Percentiles rank a stretch among this genome's conserved stretches.
phyloP scores from a whole-genome alignment of 2,113 vertebrate genomes.

The Malurus elegans region DNA sequence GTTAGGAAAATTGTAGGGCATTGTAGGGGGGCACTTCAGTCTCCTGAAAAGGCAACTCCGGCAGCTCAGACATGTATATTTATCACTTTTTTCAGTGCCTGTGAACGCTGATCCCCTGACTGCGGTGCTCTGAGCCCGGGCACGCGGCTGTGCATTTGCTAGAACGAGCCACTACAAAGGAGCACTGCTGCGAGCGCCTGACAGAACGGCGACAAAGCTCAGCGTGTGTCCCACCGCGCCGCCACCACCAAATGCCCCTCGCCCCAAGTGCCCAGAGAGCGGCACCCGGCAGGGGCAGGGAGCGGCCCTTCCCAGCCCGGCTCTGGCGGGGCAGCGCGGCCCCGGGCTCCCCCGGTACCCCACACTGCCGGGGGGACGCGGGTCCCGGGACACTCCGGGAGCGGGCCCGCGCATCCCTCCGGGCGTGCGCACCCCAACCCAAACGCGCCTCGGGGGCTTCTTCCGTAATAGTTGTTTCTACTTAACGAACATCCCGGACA shows the following conservation, averaged over 20 bases:
- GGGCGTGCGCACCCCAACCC: too few species aligned
- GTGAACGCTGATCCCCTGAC: not conserved
- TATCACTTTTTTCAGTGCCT: not conserved
- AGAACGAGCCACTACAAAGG: not conserved
- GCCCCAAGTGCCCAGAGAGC: fast-evolving
- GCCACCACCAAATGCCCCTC: fast-evolving
- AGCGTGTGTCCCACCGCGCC: not conserved
- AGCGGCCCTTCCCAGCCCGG: fast-evolving
- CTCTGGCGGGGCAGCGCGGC: too few species aligned
- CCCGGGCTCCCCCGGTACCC: fast-evolving
- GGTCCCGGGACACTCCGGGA: not conserved
- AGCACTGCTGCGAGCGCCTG: not conserved
- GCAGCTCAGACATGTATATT: not conserved
- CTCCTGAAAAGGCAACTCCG: not conserved
- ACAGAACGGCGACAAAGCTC: not conserved
- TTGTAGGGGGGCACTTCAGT: not conserved
- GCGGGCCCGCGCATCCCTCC: not conserved
- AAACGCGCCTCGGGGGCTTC: too few species aligned
- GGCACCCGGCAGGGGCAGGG: fast-evolving
- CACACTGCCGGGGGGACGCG: fast-evolving
- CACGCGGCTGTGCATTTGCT: not conserved
- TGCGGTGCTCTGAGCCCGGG: not conserved
- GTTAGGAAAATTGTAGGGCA: not conserved
- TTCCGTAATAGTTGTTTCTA: not conserved
- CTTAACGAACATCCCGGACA: fast-evolving